Percentiles rank a stretch among this genome's conserved stretches.
Evolutionary conservation across 1,140 invertebrate species (phyloP).

Genomic region (Chrysoperla carnea): DNA sequence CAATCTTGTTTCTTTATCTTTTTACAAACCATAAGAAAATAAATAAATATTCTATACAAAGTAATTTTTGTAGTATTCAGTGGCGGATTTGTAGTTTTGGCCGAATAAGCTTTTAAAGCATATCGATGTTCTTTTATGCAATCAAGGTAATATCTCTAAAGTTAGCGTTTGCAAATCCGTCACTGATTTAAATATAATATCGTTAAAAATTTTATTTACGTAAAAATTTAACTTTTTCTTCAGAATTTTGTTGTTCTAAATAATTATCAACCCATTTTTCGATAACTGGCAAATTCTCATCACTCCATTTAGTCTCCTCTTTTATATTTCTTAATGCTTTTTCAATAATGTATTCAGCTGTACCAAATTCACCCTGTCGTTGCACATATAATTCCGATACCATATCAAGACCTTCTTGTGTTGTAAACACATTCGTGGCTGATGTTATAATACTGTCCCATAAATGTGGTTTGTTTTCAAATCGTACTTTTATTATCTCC

Average conservation of each 20-base stretch:
- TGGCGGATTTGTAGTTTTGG: too few relatives aligned
- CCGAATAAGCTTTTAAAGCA: too few relatives aligned
- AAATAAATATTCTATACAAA: too few relatives aligned
- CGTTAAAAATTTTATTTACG: too few relatives aligned
- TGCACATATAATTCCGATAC: conserved; percentile 38
- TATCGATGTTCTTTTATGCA: too few relatives aligned
- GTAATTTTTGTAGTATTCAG: too few relatives aligned
- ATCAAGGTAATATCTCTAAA: too few relatives aligned
- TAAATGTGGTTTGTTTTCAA: conserved; percentile 41
- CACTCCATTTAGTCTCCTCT: conserved; percentile 48
- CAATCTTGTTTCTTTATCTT: too few relatives aligned
- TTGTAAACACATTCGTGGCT: conserved; percentile 49
- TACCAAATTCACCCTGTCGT: conserved; percentile 39
- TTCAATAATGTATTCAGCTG: conserved; percentile 43
- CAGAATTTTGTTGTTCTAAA: conserved; percentile 7
- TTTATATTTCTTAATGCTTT: conserved; percentile 45
- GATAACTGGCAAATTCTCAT: conserved; percentile 48
- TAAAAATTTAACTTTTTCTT: too few relatives aligned
- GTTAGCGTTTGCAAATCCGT: too few relatives aligned
- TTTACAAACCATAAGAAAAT: too few relatives aligned
- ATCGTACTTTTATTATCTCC: conserved; percentile 40
- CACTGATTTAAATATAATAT: too few relatives aligned
- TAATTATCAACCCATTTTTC: conserved; percentile 44
- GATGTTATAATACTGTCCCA: conserved; percentile 54
- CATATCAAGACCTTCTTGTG: conserved; percentile 45